Evolutionary conservation across 2,888 invertebrate species (phyloP).

Genomic region (Cephus sareptanus): DNA sequence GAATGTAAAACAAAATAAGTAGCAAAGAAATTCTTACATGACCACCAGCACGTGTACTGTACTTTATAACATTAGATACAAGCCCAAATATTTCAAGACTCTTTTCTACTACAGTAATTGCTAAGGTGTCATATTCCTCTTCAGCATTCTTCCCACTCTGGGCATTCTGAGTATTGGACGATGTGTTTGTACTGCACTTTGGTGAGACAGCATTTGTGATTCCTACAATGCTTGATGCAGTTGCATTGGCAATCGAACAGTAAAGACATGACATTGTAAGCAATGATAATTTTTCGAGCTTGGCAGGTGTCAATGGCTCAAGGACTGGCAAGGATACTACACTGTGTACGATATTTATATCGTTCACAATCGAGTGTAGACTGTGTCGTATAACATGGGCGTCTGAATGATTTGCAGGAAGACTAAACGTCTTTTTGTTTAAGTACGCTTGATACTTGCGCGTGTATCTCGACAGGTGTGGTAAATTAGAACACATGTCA

Average conservation of each 20-base stretch:
- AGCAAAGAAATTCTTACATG: constrained; percentile 71
- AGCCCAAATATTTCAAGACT: constrained; percentile 86
- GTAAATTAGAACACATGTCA: constrained; percentile 84
- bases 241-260: constrained; percentile 80
- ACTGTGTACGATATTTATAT: constrained; percentile 84
- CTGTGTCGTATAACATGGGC: constrained; percentile 81
- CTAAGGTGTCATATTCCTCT: constrained; percentile 84
- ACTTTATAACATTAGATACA: constrained; percentile 83
- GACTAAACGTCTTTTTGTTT: constrained; percentile 75
- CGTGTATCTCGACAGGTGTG: constrained; percentile 74
- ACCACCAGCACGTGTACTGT: constrained; percentile 88
- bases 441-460: constrained; percentile 73
- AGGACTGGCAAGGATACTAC: constrained; percentile 87
- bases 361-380: constrained; percentile 83
- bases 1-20: not conserved
- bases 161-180: constrained; percentile 41
- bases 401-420: constrained; percentile 78
- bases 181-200: constrained; percentile 67
- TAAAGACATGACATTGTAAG: constrained; percentile 87
- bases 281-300: constrained; percentile 83
- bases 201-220: constrained; percentile 71
- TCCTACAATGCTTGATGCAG: constrained; percentile 72
- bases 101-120: constrained; percentile 87
- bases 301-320: constrained; percentile 87
- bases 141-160: constrained; percentile 68